phyloP scores from a whole-genome alignment of 1,140 invertebrate species.

The Aethina tumida region DNA sequence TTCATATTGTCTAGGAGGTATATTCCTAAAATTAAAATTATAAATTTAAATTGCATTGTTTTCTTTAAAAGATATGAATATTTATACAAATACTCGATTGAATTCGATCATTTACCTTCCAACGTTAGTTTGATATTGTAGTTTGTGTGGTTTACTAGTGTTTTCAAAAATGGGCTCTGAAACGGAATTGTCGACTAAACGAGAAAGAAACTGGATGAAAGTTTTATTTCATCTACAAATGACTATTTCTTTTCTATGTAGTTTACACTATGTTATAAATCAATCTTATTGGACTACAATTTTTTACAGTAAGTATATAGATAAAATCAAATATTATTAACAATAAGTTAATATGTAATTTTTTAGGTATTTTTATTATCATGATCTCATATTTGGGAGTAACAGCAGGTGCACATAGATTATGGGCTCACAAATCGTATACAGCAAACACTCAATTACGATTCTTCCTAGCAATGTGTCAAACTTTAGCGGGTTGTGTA shows the following conservation, averaged over 20 bases:
- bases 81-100: too few relatives aligned
- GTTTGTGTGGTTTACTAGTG: too few relatives aligned
- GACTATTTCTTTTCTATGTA: constrained; percentile 11
- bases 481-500: constrained; percentile 78
- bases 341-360: neutral
- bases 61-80: too few relatives aligned
- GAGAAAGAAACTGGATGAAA: constrained; percentile 20
- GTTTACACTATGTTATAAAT: constrained; percentile 14
- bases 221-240: constrained; percentile 20
- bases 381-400: constrained; percentile 45
- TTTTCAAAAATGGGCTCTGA: too few relatives aligned
- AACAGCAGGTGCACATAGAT: constrained; percentile 79
- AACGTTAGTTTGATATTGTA: too few relatives aligned
- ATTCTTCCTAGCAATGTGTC: constrained; percentile 66
- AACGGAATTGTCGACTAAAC: constrained; percentile 16
- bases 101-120: too few relatives aligned
- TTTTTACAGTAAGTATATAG: constrained; percentile 20
- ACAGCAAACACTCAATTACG: constrained; percentile 59
- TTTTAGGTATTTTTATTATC: constrained; percentile 1
- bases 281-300: constrained; percentile 19
- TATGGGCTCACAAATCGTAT: constrained; percentile 84
- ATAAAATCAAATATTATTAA: constrained; percentile 3
- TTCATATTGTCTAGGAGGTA: too few relatives aligned
- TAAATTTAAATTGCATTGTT: too few relatives aligned
- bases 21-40: too few relatives aligned